phyloP scores from a whole-genome alignment of 2,888 invertebrate genomes.

The Spilosoma lubricipeda region DNA sequence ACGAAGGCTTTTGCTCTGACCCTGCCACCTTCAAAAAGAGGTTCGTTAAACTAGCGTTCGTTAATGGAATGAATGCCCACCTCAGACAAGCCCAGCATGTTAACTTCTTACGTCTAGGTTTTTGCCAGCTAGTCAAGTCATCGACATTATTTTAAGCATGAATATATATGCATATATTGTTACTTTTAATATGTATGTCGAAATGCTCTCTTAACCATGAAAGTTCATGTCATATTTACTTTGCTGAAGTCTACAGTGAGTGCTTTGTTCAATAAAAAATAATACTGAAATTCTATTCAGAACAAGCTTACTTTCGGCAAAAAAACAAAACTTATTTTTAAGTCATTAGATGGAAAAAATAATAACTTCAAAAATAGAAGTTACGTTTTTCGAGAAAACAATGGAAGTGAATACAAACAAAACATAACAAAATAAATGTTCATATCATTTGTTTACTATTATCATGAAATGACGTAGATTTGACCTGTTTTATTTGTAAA shows the following conservation, averaged over 20 bases:
- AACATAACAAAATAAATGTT: slow-evolving; percentile 16
- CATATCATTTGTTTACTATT: slow-evolving; percentile 16
- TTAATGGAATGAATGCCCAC: slow-evolving; percentile 51
- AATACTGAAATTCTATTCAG: neutral
- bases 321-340: neutral
- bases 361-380: neutral
- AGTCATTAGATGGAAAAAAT: neutral
- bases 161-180: neutral
- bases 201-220: slow-evolving; percentile 1
- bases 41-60: slow-evolving; percentile 68
- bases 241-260: neutral
- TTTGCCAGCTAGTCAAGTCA: slow-evolving; percentile 10
- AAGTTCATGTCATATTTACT: slow-evolving; percentile 14
- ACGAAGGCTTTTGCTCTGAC: slow-evolving; percentile 70
- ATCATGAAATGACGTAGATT: slow-evolving; percentile 20
- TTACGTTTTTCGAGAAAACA: neutral
- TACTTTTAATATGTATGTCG: slow-evolving; percentile 5
- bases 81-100: slow-evolving; percentile 52
- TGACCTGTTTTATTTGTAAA: slow-evolving; percentile 21
- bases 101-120: slow-evolving; percentile 33
- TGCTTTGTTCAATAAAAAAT: neutral
- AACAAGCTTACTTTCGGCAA: neutral
- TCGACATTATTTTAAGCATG: slow-evolving; percentile 8
- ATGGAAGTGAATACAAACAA: slow-evolving; percentile 13
- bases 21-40: slow-evolving; percentile 71